phyloP scores from a whole-genome alignment of 2,888 invertebrate genomes.

The Mesorhabditis sp. region DNA sequence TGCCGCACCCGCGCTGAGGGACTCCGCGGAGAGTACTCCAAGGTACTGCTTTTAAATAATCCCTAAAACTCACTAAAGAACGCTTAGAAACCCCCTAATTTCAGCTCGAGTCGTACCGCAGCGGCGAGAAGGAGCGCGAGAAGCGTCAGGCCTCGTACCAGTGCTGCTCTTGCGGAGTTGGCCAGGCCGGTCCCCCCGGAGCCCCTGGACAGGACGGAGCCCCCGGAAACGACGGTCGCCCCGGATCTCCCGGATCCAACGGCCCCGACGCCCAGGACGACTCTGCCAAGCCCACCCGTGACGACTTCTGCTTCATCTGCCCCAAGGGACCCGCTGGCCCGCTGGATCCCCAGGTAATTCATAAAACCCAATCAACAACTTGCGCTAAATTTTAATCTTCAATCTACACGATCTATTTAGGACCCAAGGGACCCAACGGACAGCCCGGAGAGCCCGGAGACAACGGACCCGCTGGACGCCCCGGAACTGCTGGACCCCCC shows the following conservation, averaged over 20 bases:
- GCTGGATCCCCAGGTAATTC: conserved; percentile 25
- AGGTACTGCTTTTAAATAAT: conserved; percentile 18
- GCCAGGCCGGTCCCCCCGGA: conserved; percentile 35
- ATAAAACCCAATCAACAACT: too few species aligned
- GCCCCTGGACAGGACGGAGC: conserved; percentile 35
- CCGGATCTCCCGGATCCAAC: conserved; percentile 38
- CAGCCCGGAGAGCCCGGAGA: conserved; percentile 35
- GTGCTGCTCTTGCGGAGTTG: conserved; percentile 42
- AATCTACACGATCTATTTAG: conserved; percentile 7
- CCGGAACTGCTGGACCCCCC: conserved; percentile 38
- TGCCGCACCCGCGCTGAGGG: conserved; percentile 48
- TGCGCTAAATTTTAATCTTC: too few species aligned
- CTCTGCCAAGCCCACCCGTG: conserved; percentile 26
- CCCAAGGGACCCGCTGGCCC: not conserved
- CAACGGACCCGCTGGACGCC: conserved; percentile 38
- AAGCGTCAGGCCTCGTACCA: conserved; percentile 20
- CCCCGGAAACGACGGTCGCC: conserved; percentile 36
- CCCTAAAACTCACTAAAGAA: not conserved
- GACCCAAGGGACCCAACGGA: conserved; percentile 45
- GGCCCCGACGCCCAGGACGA: conserved; percentile 41
- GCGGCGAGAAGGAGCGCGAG: conserved; percentile 18
- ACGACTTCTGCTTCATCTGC: conserved; percentile 40
- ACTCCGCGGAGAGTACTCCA: conserved; percentile 46
- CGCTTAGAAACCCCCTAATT: not conserved
- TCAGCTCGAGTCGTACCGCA: conserved; percentile 22